Percentiles rank a stretch among this genome's conserved stretches.
phyloP scores from a whole-genome alignment of 2,797 vertebrate species.

The Acanthurus lineatus region DNA sequence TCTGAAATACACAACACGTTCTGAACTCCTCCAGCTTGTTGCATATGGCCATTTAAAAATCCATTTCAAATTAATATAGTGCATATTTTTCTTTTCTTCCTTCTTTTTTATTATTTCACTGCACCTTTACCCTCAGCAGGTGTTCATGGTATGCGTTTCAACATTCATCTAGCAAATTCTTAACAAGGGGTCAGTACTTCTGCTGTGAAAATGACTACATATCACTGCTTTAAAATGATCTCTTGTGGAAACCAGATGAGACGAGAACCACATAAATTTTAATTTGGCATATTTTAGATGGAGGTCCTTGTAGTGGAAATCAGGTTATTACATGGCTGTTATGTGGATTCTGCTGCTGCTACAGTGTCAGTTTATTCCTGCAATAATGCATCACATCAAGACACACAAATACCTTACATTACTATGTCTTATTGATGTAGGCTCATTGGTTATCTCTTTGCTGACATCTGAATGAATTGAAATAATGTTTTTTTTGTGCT shows the following conservation, averaged over 20 bases:
- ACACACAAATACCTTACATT: not conserved
- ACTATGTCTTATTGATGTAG: slow-evolving; percentile 5
- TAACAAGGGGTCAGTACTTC: slow-evolving; percentile 30
- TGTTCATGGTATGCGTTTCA: not conserved
- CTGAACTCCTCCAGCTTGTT: not conserved
- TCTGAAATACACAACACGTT: slow-evolving; percentile 11
- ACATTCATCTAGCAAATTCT: slow-evolving; percentile 27
- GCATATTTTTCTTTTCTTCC: not conserved
- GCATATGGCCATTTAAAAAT: not conserved
- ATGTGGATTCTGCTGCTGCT: slow-evolving; percentile 31
- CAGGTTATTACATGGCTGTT: slow-evolving; percentile 33
- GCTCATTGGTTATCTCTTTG: not conserved
- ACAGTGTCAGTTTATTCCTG: slow-evolving; percentile 17
- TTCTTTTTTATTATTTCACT: not conserved
- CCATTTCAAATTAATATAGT: not conserved
- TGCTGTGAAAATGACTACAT: not conserved
- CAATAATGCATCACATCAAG: slow-evolving; percentile 35
- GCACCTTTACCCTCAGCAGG: not conserved
- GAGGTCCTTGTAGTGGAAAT: slow-evolving; percentile 35
- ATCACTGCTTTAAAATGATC: slow-evolving; percentile 17
- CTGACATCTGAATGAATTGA: not conserved
- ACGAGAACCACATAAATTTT: slow-evolving; percentile 6
- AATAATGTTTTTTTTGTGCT: not conserved
- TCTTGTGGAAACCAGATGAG: slow-evolving; percentile 16
- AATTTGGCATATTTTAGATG: slow-evolving; percentile 24